Base-by-base conservation (phyloP, 2,888 invertebrate genomes). In the Coenonympha glycerion region DNA sequence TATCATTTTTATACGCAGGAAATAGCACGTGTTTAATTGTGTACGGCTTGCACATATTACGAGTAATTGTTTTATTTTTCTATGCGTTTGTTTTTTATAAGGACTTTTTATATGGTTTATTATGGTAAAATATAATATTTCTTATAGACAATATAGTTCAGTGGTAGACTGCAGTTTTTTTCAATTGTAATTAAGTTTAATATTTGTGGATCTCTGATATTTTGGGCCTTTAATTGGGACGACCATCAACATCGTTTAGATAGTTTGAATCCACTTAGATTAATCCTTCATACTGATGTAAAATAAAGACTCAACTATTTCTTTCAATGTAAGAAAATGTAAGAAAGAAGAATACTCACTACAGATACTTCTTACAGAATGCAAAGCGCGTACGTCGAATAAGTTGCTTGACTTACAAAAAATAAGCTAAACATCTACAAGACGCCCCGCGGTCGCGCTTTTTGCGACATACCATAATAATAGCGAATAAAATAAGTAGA, bases 41-140 rank as follows among this genome's bases (percentile, higher is more conserved):
- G 21, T 13, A 31, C 44, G 44, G 44, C 44, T 44, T 31, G 44
- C 31, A 44, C 22, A n/a, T n/a, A n/a, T n/a, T n/a, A n/a, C n/a
- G n/a, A n/a, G n/a, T 6, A 16, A 31, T 44, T 33, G n/a, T 44
- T 5, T 41, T 41, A 11, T 28, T 41, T 41, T 41, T 28, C 28
- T 41, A 40, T 18, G 41, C 41, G 19, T 18, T 28, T 22, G 21
- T 21, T 24, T 28, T n/a, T 5, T 28, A 9, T 41, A 2, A n/a
- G n/a, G n/a, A n/a, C n/a, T n/a, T n/a, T 24, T 24, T 6, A 18
- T 28, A 28, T n/a, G 8, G 2, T 6, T 6, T 18, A 9, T n/a
- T 21, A 37, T 21, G 21, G n/a, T 15, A 21, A 19, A 13, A 0
- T 3, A 21, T n/a, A n/a, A n/a, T n/a, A n/a, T n/a, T n/a, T n/a